Evolutionary conservation across 2,113 vertebrate genomes (phyloP), one percentile per base, ranked within the genome.

Genomic region (Jaculus jaculus): DNA sequence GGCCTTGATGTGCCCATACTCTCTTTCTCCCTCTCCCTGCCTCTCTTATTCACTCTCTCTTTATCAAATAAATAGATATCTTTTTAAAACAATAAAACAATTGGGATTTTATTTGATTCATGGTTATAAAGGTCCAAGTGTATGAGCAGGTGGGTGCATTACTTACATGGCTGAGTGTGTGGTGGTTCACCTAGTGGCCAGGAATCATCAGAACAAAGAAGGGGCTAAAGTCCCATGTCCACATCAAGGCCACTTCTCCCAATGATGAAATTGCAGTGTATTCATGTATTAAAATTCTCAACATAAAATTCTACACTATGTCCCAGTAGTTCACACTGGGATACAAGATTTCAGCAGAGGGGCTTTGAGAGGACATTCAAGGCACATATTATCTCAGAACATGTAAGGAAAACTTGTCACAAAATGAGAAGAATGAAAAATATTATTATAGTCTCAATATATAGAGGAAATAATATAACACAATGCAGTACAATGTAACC

Each of bases 121-220:
- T 34, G 7, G 42, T 32, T 34, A 17, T 42, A 39, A 58, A 24
- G n/a, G 68, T 26, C 39, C 13, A 42, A 42, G 13, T 73, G 17
- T 15, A 34, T 32, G 9, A 18, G 7, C 5, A 4, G 0, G 4
- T 51, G 5, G 16, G 3, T 3, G 18, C 6, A 15, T 10, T 20
- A 4, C 18, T 26, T 23, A 8, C 61, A 3, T 23, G 5, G 15
- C 5, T 60, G 28, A 54, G 37, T 10, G 5, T 61, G 8, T 42
- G 32, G 7, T 15, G 2, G 12, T 23, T 39, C 18, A 69, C 23
- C 24, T 63, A 18, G 18, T 73, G 3, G 18, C 12, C 2, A 72
- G 18, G 6, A 63, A 86, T 34, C 54, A 80, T 21, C 30, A 73
- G 54, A 92, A 30, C 15, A 34, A 63, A 18, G 1, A 72, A 18